A percentile compares a stretch with the other conserved stretches of the same genome.
phyloP scores from a whole-genome alignment of 2,888 invertebrate species.

The Aethes cnicana region DNA sequence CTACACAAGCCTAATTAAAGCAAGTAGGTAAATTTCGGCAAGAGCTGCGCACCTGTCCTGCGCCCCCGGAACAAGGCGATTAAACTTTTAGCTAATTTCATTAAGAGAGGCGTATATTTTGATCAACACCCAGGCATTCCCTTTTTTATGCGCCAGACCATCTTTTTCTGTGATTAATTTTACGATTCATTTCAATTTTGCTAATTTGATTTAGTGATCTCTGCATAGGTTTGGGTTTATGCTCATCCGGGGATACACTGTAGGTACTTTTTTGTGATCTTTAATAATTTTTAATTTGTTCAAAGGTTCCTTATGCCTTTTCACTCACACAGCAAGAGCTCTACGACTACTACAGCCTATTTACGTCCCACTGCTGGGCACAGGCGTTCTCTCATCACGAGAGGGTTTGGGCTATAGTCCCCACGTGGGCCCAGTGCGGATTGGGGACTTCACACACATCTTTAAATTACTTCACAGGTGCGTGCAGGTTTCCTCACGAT shows the following conservation, averaged over 20 bases:
- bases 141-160: slow-evolving; percentile 48
- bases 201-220: slow-evolving; percentile 34
- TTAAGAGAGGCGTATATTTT: slow-evolving; percentile 66
- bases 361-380: too few relatives aligned
- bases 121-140: slow-evolving; percentile 56
- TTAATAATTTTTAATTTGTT: too few relatives aligned
- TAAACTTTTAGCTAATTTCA: slow-evolving; percentile 70
- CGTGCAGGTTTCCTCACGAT: too few relatives aligned
- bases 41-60: slow-evolving; percentile 45
- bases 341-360: too few relatives aligned
- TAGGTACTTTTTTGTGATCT: too few relatives aligned
- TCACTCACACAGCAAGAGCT: too few relatives aligned
- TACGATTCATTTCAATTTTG: slow-evolving; percentile 49
- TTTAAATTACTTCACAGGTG: too few relatives aligned
- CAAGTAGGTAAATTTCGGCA: slow-evolving; percentile 74
- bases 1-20: slow-evolving; percentile 77
- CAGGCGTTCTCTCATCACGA: too few relatives aligned
- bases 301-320: too few relatives aligned
- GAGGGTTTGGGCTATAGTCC: too few relatives aligned
- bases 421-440: too few relatives aligned
- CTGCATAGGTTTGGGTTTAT: neutral
- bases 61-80: slow-evolving; percentile 63
- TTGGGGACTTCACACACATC: too few relatives aligned
- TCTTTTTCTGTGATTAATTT: slow-evolving; percentile 44
- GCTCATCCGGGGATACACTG: neutral